Conservation (phyloP, 2,888 invertebrate species). For the Baccha elongata region DNA sequence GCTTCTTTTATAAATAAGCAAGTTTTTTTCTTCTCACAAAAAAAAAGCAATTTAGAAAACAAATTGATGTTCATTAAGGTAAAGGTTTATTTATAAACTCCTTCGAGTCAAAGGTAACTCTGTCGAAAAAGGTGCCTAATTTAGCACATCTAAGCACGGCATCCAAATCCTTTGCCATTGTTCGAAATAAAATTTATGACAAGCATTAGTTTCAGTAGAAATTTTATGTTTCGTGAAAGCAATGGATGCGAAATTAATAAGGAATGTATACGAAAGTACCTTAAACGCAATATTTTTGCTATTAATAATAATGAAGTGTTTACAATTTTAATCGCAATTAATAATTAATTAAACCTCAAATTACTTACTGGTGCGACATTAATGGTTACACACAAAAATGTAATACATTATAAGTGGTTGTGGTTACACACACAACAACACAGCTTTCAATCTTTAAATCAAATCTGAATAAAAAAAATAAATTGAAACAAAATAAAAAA, state of each 20-base stretch:
- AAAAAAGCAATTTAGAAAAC: conserved; percentile 21
- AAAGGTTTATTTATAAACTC: neutral
- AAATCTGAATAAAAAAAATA: neutral
- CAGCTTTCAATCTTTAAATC: conserved; percentile 10
- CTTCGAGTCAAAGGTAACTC: neutral
- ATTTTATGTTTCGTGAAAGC: neutral
- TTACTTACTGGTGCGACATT: conserved; percentile 1
- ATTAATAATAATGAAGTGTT: conserved; percentile 32
- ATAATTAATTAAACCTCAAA: conserved; percentile 53
- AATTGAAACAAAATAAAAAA: neutral
- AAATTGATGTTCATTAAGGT: conserved; percentile 14
- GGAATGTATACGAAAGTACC: conserved; percentile 2
- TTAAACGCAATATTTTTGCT: conserved; percentile 14
- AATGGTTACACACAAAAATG: conserved; percentile 5
- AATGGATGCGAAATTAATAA: neutral
- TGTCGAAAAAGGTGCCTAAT: conserved; percentile 4
- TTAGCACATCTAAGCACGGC: conserved; percentile 30
- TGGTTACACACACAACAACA: neutral
- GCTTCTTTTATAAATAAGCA: neutral
- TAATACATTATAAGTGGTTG: neutral
- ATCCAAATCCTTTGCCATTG: conserved; percentile 13
- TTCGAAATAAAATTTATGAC: conserved; percentile 24
- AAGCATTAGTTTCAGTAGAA: neutral
- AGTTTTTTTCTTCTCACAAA: neutral
- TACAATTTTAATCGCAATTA: conserved; percentile 39